Percentiles rank a stretch among this genome's conserved stretches.
Evolutionary conservation across 2,888 invertebrate genomes (phyloP).

Genomic region (Tolmerus cingulatus): DNA sequence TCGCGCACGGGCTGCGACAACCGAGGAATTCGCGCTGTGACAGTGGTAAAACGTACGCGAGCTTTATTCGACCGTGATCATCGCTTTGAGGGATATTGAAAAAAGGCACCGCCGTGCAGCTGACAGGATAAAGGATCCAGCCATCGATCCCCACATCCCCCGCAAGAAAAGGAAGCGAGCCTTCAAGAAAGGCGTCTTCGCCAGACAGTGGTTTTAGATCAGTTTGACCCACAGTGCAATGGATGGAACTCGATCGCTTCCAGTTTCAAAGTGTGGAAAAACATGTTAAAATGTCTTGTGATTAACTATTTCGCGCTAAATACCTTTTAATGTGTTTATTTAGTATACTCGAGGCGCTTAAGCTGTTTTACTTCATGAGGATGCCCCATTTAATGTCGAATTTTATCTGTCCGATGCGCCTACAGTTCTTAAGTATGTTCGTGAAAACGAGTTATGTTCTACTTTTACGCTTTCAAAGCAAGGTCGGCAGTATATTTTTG

Average conservation of each 20-base stretch:
- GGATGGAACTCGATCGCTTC: neutral
- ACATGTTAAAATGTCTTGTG: slow-evolving; percentile 33
- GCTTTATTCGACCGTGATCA: slow-evolving; percentile 41
- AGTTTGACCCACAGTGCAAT: neutral
- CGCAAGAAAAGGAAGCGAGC: neutral
- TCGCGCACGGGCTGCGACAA: slow-evolving; percentile 28
- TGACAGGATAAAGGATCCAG: neutral
- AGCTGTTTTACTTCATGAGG: slow-evolving; percentile 26
- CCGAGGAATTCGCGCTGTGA: slow-evolving; percentile 32
- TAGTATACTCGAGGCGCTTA: neutral
- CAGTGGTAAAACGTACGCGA: slow-evolving; percentile 37
- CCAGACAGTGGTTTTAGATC: neutral
- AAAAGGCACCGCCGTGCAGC: neutral
- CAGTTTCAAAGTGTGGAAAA: slow-evolving; percentile 25
- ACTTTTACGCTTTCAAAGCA: slow-evolving; percentile 40
- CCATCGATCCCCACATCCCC: neutral
- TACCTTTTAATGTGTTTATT: neutral
- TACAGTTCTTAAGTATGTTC: neutral
- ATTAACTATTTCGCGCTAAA: slow-evolving; percentile 2
- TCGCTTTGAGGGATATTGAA: slow-evolving; percentile 36
- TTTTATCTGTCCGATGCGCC: slow-evolving; percentile 5
- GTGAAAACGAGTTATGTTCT: slow-evolving; percentile 39
- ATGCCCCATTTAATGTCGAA: slow-evolving; percentile 40
- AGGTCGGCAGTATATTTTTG: slow-evolving; percentile 2
- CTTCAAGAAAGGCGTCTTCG: neutral